Evolutionary conservation across 2,888 invertebrate species (phyloP).

Genomic region (Scaptomyza tumidula): DNA sequence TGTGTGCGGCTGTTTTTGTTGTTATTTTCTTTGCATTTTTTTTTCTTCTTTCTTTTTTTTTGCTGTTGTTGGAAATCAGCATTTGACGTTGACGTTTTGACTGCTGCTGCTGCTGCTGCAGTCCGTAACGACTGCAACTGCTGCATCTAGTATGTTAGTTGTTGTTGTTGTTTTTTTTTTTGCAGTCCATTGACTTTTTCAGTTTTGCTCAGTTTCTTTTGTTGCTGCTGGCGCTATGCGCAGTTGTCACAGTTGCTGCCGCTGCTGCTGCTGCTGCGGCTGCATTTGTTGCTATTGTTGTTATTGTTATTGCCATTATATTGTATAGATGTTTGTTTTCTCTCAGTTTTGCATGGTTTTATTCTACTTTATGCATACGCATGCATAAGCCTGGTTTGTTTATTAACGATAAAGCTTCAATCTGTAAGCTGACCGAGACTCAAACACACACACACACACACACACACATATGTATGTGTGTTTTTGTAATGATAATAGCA

Average conservation of each 20-base stretch:
- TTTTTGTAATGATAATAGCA: constrained; percentile 8
- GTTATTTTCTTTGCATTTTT: constrained; percentile 30
- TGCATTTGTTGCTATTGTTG: constrained; percentile 21
- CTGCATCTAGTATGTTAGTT: constrained; percentile 26
- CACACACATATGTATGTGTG: background rate
- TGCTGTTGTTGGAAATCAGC: constrained; percentile 46
- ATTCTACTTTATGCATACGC: constrained; percentile 56
- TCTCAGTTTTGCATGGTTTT: constrained; percentile 39
- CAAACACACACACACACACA: constrained; percentile 13
- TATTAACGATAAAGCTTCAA: constrained; percentile 56
- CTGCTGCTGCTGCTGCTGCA: constrained; percentile 38
- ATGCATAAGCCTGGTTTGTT: constrained; percentile 52
- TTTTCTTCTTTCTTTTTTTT: constrained; percentile 25
- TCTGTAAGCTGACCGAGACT: constrained; percentile 30
- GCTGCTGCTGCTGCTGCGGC: constrained; percentile 12
- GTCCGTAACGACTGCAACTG: constrained; percentile 22
- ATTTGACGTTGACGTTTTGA: constrained; percentile 66
- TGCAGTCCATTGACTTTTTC: constrained; percentile 39
- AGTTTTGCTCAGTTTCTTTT: constrained; percentile 29
- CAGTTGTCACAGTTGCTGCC: constrained; percentile 59
- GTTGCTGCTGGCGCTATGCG: constrained; percentile 41
- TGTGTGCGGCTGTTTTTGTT: constrained; percentile 41
- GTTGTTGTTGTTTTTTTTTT: constrained; percentile 26
- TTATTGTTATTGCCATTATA: constrained; percentile 50
- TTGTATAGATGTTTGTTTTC: constrained; percentile 49